Evolutionary conservation across 1,140 invertebrate genomes (phyloP), one percentile per base, ranked within the genome.

Genomic region (Rhagoletis zephyria): DNA sequence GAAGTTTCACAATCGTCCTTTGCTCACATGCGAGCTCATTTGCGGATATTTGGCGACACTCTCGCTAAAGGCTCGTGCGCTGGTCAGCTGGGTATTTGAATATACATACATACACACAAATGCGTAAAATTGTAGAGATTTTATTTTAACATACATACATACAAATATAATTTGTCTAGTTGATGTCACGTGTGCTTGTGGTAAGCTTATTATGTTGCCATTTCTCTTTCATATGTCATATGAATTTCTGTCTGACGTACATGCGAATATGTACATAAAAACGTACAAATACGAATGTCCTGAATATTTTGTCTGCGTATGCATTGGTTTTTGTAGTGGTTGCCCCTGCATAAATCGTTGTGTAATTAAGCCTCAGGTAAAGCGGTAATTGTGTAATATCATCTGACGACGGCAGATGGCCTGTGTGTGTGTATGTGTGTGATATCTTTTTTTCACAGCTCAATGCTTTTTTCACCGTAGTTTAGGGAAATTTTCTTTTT

Each of bases 121-220:
- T 51, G 42, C 48, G n/a, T 81, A 3, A 12, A 74, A 19, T 56
- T 81, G 42, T 59, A n/a, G 48, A 81, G n/a, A 81, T 19, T 56
- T 19, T 51, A 19, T 19, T 56, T 19, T 51, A 19, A 30, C 30
- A 30, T 30, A 30, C 30, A 30, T 30, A 30, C 30, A 30, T 30
- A 30, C 30, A 30, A 30, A 30, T 81, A 67, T 40, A 67, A 67
- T 14, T 67, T 40, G 6, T 40, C 51, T 5, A 56, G 1, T 30
- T 19, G 16, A 14, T 51, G 48, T 81, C 74, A 81, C 74, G 74
- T 81, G 74, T 4, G 48, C 74, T 30, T 56, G 74, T 16, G 74
- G 74, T 81, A 81, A 81, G 74, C 74, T 81, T 59, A 81, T 81
- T 81, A 81, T 81, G 48, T 74, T 74, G 4, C 45, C 70, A n/a